These are phyloP conservation scores for Trididemnum nubilum DNA, from an alignment of 23 tunicate genomes.

Conservation along the genomic window DNA sequence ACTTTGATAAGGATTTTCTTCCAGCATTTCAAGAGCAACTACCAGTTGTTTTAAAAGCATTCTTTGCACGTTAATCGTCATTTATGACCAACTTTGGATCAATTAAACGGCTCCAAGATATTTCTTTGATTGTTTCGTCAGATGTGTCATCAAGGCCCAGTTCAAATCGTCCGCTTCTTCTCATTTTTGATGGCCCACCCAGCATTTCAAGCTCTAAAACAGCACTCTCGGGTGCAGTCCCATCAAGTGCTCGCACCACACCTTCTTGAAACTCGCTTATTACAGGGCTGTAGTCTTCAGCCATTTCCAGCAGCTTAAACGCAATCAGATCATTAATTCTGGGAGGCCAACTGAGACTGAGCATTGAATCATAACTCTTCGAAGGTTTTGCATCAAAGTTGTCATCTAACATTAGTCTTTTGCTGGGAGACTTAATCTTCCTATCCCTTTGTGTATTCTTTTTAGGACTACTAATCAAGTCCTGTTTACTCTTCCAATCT, in stretches of 20 bases:
- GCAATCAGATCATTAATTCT: slow-evolving; percentile 59
- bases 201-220: neutral
- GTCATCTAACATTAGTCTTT: neutral
- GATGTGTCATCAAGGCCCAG: slow-evolving; percentile 30
- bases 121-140: neutral
- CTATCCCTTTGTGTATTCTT: neutral
- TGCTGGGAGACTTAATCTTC: neutral
- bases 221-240: neutral
- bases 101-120: slow-evolving; percentile 39
- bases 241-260: slow-evolving; percentile 22
- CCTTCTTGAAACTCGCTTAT: slow-evolving; percentile 56
- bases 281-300: slow-evolving; percentile 67
- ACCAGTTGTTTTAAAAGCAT: too few species aligned
- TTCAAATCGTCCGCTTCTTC: slow-evolving; percentile 49
- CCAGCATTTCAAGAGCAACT: too few species aligned
- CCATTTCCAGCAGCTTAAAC: slow-evolving; percentile 61
- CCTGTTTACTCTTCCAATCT: neutral
- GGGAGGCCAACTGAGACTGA: slow-evolving; percentile 69
- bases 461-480: neutral
- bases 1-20: too few species aligned
- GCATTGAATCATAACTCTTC: slow-evolving; percentile 22
- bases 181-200: neutral
- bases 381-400: neutral
- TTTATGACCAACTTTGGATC: too few species aligned
- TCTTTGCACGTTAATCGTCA: too few species aligned